Evolutionary conservation across 2,888 invertebrate species (phyloP).

Genomic region (Dasysyrphus tricinctus): DNA sequence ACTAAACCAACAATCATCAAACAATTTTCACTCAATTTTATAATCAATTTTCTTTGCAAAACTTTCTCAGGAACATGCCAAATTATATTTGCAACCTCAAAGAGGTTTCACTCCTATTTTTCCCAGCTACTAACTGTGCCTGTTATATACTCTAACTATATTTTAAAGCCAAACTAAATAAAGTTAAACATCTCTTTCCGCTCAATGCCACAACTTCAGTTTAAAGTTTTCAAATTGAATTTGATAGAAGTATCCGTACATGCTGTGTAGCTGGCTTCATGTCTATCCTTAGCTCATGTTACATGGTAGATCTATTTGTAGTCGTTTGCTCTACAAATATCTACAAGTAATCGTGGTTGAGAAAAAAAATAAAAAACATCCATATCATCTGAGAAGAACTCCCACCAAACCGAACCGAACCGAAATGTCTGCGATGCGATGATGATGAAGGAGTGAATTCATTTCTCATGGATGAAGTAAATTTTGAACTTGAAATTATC

Average conservation of each 20-base stretch:
- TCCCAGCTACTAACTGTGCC: neutral
- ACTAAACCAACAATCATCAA: slow-evolving; percentile 54
- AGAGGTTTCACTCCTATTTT: slow-evolving; percentile 11
- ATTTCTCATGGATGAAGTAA: slow-evolving; percentile 31
- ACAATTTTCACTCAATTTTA: slow-evolving; percentile 59
- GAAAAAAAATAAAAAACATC: neutral
- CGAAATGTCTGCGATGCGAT: neutral
- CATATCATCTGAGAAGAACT: slow-evolving; percentile 39
- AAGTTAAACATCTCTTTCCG: slow-evolving; percentile 48
- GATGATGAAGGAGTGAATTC: slow-evolving; percentile 4
- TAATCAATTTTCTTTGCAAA: slow-evolving; percentile 58
- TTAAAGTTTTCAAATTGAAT: slow-evolving; percentile 61
- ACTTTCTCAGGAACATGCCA: slow-evolving; percentile 54
- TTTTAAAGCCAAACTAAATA: slow-evolving; percentile 40
- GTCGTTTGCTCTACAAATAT: slow-evolving; percentile 36
- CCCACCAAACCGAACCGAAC: neutral
- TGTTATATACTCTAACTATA: neutral
- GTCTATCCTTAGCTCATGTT: slow-evolving; percentile 1
- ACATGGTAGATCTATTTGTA: neutral
- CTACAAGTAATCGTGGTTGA: neutral
- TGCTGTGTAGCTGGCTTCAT: slow-evolving; percentile 9
- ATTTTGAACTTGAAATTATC: slow-evolving; percentile 68
- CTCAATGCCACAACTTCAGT: slow-evolving; percentile 50
- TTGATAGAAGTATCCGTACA: neutral
- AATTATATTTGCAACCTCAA: slow-evolving; percentile 27